These are phyloP conservation scores for Aspidiotus rigidus DNA, from an alignment of 2,888 invertebrate genomes.

Conservation along the genomic window DNA sequence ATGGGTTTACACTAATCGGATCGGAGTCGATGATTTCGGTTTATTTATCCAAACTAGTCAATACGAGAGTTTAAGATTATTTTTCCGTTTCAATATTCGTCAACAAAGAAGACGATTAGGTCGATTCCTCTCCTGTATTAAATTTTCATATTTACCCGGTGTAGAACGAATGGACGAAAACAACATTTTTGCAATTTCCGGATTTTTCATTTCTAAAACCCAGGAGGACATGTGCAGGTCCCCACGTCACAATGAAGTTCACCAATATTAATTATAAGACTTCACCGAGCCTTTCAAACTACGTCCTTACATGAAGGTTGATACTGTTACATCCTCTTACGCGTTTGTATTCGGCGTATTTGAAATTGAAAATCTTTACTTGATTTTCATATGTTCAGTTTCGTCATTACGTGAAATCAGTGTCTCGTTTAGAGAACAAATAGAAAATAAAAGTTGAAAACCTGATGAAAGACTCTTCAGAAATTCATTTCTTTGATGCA, in stretches of 20 bases:
- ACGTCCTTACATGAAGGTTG: constrained; percentile 53
- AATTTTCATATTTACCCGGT: neutral
- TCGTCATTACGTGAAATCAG: constrained; percentile 26
- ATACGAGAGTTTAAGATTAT: constrained; percentile 76
- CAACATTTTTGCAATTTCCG: constrained; percentile 90
- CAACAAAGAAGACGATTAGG: no score
- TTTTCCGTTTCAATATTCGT: neutral
- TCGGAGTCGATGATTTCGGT: constrained; percentile 64
- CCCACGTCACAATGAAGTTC: constrained; percentile 56
- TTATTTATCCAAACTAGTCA: constrained; percentile 81
- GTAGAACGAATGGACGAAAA: constrained; percentile 84
- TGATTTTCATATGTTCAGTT: constrained; percentile 22
- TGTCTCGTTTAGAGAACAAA: constrained; percentile 36
- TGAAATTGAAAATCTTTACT: neutral
- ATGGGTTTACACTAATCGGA: constrained; percentile 75
- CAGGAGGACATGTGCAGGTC: constrained; percentile 55
- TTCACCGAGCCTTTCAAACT: constrained; percentile 59
- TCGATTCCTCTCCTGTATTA: no score
- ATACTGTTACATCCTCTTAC: neutral
- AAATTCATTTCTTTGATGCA: constrained; percentile 43
- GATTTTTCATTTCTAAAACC: constrained; percentile 69
- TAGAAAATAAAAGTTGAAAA: constrained; percentile 43
- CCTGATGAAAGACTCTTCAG: constrained; percentile 39
- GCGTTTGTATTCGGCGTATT: neutral
- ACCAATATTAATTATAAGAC: constrained; percentile 56